A percentile compares a stretch with the other conserved stretches of the same genome.
Evolutionary conservation across 2,113 vertebrate species (phyloP).

Genomic region (Leiothrix lutea): DNA sequence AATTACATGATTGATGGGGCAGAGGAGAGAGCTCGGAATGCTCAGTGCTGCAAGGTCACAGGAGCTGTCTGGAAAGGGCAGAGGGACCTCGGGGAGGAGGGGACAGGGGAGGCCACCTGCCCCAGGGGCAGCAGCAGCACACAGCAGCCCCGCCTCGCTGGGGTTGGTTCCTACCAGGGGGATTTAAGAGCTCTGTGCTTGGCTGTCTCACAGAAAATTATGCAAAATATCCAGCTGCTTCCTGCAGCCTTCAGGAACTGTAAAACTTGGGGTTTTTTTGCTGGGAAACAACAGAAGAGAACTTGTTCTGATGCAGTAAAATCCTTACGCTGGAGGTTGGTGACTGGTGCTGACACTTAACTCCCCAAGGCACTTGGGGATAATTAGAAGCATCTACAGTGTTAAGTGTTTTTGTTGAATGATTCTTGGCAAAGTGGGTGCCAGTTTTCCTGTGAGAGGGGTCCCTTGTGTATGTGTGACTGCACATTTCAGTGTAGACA

Average conservation of each 20-base stretch:
- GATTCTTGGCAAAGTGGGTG: neutral
- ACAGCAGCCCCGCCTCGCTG: neutral
- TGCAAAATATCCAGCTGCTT: conserved; percentile 20
- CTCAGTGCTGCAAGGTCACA: neutral
- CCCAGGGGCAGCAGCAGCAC: neutral
- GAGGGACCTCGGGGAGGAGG: neutral
- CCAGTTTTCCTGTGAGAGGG: neutral
- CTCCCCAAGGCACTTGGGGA: neutral
- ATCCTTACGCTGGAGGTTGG: neutral
- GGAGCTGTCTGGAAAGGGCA: neutral
- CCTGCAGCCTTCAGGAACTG: neutral
- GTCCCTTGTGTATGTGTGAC: fast-evolving
- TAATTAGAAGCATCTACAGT: neutral
- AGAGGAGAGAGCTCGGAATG: neutral
- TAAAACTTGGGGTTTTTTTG: neutral
- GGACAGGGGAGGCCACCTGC: neutral
- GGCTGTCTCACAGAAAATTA: conserved; percentile 10
- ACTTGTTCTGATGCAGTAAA: neutral
- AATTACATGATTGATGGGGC: neutral
- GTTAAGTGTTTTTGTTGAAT: neutral
- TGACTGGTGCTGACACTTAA: neutral
- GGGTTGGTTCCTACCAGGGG: neutral
- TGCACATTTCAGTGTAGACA: neutral
- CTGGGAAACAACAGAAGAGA: neutral
- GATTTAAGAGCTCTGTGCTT: neutral